Conservation (phyloP, 2,113 vertebrate species). For the Neolamprologus devosi region DNA sequence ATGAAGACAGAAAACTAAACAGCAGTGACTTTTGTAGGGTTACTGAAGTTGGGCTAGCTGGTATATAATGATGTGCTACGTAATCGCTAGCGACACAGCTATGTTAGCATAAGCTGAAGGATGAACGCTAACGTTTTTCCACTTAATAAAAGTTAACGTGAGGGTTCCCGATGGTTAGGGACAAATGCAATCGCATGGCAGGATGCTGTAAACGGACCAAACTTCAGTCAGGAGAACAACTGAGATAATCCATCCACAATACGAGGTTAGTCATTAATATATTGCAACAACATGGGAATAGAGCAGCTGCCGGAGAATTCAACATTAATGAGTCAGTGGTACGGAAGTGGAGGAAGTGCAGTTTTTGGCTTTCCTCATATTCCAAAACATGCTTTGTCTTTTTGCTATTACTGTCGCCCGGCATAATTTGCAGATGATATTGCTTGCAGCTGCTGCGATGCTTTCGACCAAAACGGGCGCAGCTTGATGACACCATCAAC, state of each 20-base stretch:
- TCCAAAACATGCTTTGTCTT: neutral
- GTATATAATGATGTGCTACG: neutral
- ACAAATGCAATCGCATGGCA: neutral
- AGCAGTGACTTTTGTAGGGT: neutral
- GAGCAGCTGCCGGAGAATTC: fast-evolving
- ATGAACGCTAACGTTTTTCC: neutral
- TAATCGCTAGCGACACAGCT: fast-evolving
- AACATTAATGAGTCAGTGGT: neutral
- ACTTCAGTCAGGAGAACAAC: neutral
- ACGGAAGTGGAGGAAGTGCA: neutral
- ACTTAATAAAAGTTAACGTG: fast-evolving
- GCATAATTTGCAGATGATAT: neutral
- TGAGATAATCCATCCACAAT: neutral
- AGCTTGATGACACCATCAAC: neutral
- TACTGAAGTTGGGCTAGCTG: neutral
- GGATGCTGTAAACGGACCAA: neutral
- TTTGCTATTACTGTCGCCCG: fast-evolving
- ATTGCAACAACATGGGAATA: neutral
- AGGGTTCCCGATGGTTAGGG: fast-evolving
- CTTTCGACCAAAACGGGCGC: neutral
- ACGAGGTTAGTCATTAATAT: neutral
- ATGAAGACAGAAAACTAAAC: fast-evolving
- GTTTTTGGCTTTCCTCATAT: neutral
- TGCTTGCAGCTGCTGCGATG: fast-evolving
- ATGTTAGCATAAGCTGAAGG: neutral